Conservation (phyloP, 2,888 invertebrate genomes). For the Amiota communis region DNA sequence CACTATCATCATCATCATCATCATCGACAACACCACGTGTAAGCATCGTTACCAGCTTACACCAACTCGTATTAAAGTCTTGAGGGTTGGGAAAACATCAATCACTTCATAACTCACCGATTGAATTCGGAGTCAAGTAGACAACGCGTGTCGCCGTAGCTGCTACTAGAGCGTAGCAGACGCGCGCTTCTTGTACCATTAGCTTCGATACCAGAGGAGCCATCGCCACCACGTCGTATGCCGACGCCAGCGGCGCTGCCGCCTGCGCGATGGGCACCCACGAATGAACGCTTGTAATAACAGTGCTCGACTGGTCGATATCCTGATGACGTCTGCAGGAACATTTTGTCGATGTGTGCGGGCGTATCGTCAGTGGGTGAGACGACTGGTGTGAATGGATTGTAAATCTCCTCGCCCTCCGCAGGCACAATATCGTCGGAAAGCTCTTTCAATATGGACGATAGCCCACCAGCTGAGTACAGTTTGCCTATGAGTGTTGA, state of each 20-base stretch:
- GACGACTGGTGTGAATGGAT: slow-evolving; percentile 74
- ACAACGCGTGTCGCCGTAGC: slow-evolving; percentile 65
- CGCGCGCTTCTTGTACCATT: slow-evolving; percentile 51
- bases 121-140: slow-evolving; percentile 63
- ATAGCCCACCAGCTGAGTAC: slow-evolving; percentile 71
- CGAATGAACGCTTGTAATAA: slow-evolving; percentile 72
- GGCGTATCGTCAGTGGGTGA: slow-evolving; percentile 73
- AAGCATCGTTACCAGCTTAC: neutral
- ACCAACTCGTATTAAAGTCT: neutral
- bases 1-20: slow-evolving; percentile 1
- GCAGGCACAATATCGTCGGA: slow-evolving; percentile 73
- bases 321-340: slow-evolving; percentile 73
- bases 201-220: slow-evolving; percentile 48
- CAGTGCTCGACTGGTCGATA: slow-evolving; percentile 73
- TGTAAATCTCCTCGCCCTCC: slow-evolving; percentile 73
- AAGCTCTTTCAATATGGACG: slow-evolving; percentile 72
- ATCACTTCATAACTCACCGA: slow-evolving; percentile 56
- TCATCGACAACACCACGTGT: neutral
- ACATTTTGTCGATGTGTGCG: slow-evolving; percentile 73
- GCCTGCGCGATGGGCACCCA: slow-evolving; percentile 50
- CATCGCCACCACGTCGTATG: slow-evolving; percentile 35
- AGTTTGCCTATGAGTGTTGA: slow-evolving; percentile 65
- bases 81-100: neutral
- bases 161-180: slow-evolving; percentile 54
- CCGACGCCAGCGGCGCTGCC: slow-evolving; percentile 44